Base-by-base conservation (phyloP, 2,113 vertebrate species). In the Polypterus bichir region DNA sequence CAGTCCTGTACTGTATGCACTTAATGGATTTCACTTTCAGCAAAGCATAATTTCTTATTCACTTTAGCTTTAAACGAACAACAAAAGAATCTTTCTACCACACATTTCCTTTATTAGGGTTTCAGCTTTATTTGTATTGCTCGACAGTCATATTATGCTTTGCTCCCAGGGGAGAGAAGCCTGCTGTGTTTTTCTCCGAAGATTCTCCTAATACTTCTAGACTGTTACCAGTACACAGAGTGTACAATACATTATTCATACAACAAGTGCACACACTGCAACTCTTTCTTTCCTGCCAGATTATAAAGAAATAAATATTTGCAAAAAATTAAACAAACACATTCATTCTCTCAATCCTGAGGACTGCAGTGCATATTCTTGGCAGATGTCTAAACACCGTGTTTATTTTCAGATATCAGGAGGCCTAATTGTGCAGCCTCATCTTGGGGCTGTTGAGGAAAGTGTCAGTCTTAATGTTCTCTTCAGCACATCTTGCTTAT, bases 401-500 rank as follows among this genome's bases (percentile, higher is more conserved):
- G 48, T 64, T 45, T 58, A 49, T 53, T 60, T 65, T 52, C 44
- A 58, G 56, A 58, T 58, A 11, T 58, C 5, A 7, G 44, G 56
- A 5, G 56, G 56, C 44, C 27, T 56, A 55, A 11, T 69, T 57
- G 48, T 10, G 57, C 54, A 62, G 8, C 59, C 57, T 52, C 57
- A 60, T 51, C 62, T 53, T 65, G 62, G 76, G 77, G 74, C 76
- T 76, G 75, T 74, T 76, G 73, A 72, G 4, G 56, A 44, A 58
- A 45, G 44, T 58, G 56, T 58, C 27, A 44, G 63, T 70, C 73
- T 75, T 59, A 68, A 72, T 74, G 65, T 64, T 57, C 64, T 76
- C 69, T 65, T 65, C 66, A 70, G 54, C 63, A 66, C 77, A 64
- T 73, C 74, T 77, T 76, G 73, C 69, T 78, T 72, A 67, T 60